Evolutionary conservation across 2,888 invertebrate genomes (phyloP).

Genomic region (Chrysodeixis includens): DNA sequence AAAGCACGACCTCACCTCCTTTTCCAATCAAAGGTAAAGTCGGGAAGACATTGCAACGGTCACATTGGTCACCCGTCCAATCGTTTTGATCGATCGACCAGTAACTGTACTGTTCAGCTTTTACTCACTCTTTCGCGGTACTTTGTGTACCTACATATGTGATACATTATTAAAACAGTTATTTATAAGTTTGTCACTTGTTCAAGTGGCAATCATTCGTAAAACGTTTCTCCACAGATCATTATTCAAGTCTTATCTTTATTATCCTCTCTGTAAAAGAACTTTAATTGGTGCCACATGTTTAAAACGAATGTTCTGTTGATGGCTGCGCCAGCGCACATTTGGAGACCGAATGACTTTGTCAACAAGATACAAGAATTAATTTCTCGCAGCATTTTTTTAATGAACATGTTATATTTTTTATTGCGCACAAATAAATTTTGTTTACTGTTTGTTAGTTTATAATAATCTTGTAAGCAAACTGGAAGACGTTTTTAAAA

Average conservation of each 20-base stretch:
- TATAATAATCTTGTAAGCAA: slow-evolving; percentile 29
- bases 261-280: slow-evolving; percentile 83
- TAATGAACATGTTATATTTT: slow-evolving; percentile 45
- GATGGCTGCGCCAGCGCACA: slow-evolving; percentile 72
- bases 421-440: slow-evolving; percentile 45
- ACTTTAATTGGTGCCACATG: slow-evolving; percentile 87
- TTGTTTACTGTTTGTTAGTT: slow-evolving; percentile 24
- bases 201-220: slow-evolving; percentile 83
- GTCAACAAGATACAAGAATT: slow-evolving; percentile 61
- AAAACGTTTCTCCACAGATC: slow-evolving; percentile 82
- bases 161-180: slow-evolving; percentile 41
- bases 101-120: not conserved
- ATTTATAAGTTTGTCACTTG: slow-evolving; percentile 77
- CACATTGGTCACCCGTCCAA: not conserved
- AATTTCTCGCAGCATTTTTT: slow-evolving; percentile 49
- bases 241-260: slow-evolving; percentile 86
- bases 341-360: slow-evolving; percentile 69
- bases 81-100: not conserved
- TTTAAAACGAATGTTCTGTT: slow-evolving; percentile 77
- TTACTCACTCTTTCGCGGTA: not conserved
- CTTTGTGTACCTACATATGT: not conserved
- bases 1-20: too few species aligned
- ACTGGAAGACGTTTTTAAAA: slow-evolving; percentile 11
- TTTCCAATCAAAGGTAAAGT: not conserved
- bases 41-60: not conserved